Base-by-base conservation (phyloP, 1,140 invertebrate genomes). In the Drosophila mauritiana region DNA sequence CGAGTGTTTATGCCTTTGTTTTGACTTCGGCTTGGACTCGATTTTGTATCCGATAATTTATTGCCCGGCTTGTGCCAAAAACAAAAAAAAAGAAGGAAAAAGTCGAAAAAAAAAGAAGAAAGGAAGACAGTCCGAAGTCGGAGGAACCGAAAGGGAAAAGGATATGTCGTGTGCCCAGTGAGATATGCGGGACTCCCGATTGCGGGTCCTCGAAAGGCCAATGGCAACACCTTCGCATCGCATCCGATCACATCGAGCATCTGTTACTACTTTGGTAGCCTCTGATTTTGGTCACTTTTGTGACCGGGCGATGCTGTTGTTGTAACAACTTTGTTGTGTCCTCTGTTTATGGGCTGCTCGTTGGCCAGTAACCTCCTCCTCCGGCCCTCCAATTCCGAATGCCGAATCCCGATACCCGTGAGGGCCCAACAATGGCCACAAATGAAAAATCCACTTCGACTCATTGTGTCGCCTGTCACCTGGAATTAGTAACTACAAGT, bases 401-500 rank as follows among this genome's bases (percentile, higher is more conserved):
- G 10, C 56, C 39, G 37, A 27, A 37, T 10, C 53, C 39, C 27
- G 25, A 37, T 36, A 17, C 62, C 25, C 63, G 46, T 45, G 31
- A 20, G 64, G 52, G 63, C 11, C 62, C 69, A 83, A 83, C 82
- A 80, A 85, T 85, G 62, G 62, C 68, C 72, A 64, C 80, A 82
- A 85, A 85, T 86, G 76, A 89, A 89, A 89, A 89, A 89, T 88
- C 57, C 79, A 79, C 65, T 89, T 63, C 63, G 69, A 55, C 64
- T 84, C 70, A 77, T 79, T 77, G 69, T 89, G 83, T 88, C 77
- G 84, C 75, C 77, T 88, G 83, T 88, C 83, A 88, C 83, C 56
- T 78, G 83, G 84, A 88, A 88, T 88, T 88, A 88, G 83, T 88
- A 88, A 80, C 84, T 88, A 88, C 83, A 88, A 88, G 83, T 88